These are phyloP conservation scores for Stenodera caucasica DNA, from an alignment of 2,888 invertebrate species.

Conservation along the genomic window DNA sequence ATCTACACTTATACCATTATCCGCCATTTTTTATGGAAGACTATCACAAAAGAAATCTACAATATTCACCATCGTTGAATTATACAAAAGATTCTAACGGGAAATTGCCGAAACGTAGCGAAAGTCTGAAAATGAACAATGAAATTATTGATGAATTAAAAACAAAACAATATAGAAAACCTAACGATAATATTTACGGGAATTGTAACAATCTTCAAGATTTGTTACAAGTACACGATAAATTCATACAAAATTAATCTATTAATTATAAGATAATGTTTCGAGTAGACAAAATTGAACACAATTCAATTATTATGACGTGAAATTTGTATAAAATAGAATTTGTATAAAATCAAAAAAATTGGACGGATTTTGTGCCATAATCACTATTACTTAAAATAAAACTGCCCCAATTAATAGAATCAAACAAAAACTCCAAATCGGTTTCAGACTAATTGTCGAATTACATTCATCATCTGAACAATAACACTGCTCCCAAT, in stretches of 20 bases:
- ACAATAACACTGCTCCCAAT: constrained; percentile 97
- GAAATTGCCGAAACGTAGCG: constrained; percentile 32
- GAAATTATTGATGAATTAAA: constrained; percentile 41
- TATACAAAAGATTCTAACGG: constrained; percentile 7
- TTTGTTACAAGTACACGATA: constrained; percentile 30
- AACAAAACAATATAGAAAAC: constrained; percentile 24
- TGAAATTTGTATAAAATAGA: too few species aligned
- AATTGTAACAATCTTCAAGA: constrained; percentile 36
- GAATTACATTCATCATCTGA: constrained; percentile 86
- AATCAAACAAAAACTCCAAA: constrained; percentile 9
- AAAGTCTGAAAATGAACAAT: constrained; percentile 36
- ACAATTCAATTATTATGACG: too few species aligned
- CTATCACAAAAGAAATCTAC: not conserved
- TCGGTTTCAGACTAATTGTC: constrained; percentile 21
- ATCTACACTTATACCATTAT: constrained; percentile 14
- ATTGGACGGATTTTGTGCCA: constrained; percentile 10
- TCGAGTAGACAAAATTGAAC: too few species aligned
- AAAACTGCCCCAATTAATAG: not conserved
- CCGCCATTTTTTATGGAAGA: constrained; percentile 8
- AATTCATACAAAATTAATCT: constrained; percentile 11
- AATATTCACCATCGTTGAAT: constrained; percentile 16
- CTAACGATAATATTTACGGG: constrained; percentile 30
- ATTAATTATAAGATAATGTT: too few species aligned
- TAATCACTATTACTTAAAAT: too few species aligned
- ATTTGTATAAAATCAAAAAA: constrained; percentile 9